Base-by-base conservation (phyloP, 2,113 vertebrate species). In the Daphoenositta chrysoptera region DNA sequence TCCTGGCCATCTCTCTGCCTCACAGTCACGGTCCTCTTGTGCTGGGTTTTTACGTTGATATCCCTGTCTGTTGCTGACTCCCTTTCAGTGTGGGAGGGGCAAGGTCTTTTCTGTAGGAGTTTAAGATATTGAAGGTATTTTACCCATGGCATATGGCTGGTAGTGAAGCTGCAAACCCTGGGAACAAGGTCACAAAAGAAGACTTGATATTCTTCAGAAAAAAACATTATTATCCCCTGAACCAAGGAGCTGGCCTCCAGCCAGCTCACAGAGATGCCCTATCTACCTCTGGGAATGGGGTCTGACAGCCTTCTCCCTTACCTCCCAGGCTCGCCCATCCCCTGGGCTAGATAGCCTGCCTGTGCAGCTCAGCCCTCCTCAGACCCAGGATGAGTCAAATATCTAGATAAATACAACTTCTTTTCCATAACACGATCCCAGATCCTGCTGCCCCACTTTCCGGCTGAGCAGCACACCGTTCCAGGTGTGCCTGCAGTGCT, bases 1-100 rank as follows among this genome's bases (percentile, higher is more conserved):
- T 16, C 18, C 33, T 73, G 64, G 31, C 60, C 26, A 10, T 63
- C 39, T 78, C 8, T 35, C 30, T 82, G 33, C 51, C 48, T 35
- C 11, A 45, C 14, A 76, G 7, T 44, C 78, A 45, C 0, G 4
- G 15, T 60, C 5, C 17, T 65, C 17, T 13, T 50, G 4, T 78
- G 20, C 39, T 1, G 2, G 10, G 27, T 61, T 90, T 61, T 60
- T n/a, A 5, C 0, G 0, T 2, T 39, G 39, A 17, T 87, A 45
- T 51, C 23, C 15, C 18, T 75, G 8, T 47, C 20, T 91, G n/a
- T n/a, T n/a, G n/a, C 68, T 90, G 69, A 66, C 20, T 50, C 18
- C 7, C 7, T 9, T 82, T 80, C 10, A 20, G 35, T 71, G 10
- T 40, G 13, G 24, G 20, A 88, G 19, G 14, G 27, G 68, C 4